These are phyloP conservation scores for Stigmatopora argus DNA, from an alignment of 2,113 vertebrate genomes.

Conservation along the genomic window DNA sequence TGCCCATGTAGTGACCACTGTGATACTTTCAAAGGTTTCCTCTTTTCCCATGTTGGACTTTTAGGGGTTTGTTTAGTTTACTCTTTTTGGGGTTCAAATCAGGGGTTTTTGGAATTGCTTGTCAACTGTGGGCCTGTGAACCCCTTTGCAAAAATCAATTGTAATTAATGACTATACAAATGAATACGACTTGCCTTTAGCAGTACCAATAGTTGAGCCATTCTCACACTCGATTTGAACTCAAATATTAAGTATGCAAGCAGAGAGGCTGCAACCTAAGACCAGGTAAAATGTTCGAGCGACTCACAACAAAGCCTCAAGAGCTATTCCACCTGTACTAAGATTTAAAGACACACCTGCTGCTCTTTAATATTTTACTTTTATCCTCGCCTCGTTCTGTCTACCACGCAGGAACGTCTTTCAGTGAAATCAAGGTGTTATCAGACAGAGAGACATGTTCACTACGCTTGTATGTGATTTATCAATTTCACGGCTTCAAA, in stretches of 20 bases:
- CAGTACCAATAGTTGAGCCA: neutral
- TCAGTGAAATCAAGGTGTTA: constrained; percentile 1
- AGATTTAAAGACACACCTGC: neutral
- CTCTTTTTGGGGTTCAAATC: no score
- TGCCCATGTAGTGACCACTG: no score
- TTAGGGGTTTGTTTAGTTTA: no score
- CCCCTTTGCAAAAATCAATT: no score
- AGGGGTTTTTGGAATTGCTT: no score
- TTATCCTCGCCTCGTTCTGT: neutral
- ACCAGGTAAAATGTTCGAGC: constrained; percentile 5
- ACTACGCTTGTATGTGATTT: neutral
- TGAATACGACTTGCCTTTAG: neutral
- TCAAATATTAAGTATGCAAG: neutral
- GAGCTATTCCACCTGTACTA: neutral
- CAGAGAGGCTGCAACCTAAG: neutral
- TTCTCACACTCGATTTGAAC: neutral
- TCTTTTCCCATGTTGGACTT: no score
- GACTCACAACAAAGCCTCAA: neutral
- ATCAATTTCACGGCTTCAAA: neutral
- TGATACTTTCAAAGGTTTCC: no score
- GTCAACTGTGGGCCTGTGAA: no score
- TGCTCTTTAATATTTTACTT: neutral
- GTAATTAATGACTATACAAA: no score
- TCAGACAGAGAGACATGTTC: neutral
- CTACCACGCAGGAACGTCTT: neutral